phyloP scores from a whole-genome alignment of 2,113 vertebrate species.

The Narcine bancroftii region DNA sequence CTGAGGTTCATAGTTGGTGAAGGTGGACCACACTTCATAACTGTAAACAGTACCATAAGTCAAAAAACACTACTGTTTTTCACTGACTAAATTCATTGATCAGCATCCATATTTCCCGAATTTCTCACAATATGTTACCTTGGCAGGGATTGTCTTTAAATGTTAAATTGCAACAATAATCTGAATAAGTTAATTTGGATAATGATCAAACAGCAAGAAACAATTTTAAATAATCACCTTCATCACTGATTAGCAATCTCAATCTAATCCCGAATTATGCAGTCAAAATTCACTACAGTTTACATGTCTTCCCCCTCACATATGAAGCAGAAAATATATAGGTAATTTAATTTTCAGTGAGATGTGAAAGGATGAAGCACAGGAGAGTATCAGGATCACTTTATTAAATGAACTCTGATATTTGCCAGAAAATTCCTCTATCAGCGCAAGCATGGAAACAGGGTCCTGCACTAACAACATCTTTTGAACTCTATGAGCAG shows the following conservation, averaged over 20 bases:
- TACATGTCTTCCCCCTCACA: background rate
- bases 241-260: background rate
- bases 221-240: background rate
- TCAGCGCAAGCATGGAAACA: background rate
- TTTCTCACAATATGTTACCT: background rate
- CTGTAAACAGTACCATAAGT: background rate
- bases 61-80: background rate
- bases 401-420: constrained; percentile 33
- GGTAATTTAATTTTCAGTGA: constrained; percentile 7
- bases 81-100: background rate
- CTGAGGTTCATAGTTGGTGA: background rate
- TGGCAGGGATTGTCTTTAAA: background rate
- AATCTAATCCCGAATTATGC: background rate
- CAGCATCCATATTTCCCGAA: background rate
- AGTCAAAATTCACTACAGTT: background rate
- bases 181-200: too few species aligned
- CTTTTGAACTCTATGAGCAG: background rate
- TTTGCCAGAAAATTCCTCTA: background rate
- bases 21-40: background rate
- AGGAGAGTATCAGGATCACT: constrained; percentile 1
- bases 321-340: background rate
- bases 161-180: background rate
- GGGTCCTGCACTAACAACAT: background rate
- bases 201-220: too few species aligned
- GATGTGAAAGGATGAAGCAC: background rate